These are phyloP conservation scores for Drosophila mojavensis DNA, from an alignment of 1,140 invertebrate genomes.

Conservation along the genomic window DNA sequence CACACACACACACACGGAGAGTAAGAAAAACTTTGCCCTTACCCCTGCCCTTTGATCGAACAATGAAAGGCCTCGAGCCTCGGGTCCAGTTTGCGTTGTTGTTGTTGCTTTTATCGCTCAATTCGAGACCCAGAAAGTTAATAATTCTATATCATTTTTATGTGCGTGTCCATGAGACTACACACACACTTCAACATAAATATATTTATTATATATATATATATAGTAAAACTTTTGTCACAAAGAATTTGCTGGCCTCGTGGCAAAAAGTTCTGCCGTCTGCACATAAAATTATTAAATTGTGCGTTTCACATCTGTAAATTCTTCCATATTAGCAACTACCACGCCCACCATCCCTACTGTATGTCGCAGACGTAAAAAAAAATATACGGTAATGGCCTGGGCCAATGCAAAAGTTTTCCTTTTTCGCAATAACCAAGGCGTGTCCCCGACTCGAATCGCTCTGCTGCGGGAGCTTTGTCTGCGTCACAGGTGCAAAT, in stretches of 20 bases:
- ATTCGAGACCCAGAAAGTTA: conserved; percentile 54
- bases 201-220: background rate
- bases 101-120: conserved; percentile 48
- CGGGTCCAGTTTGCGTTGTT: conserved; percentile 9
- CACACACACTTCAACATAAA: background rate
- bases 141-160: conserved; percentile 74
- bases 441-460: background rate
- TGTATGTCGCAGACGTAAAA: background rate
- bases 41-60: background rate
- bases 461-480: conserved; percentile 1
- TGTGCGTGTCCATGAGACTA: conserved; percentile 13
- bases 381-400: background rate
- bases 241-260: conserved; percentile 38
- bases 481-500: conserved; percentile 36
- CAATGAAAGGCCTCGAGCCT: conserved; percentile 25
- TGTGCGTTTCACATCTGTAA: conserved; percentile 36
- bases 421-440: conserved; percentile 52
- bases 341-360: background rate
- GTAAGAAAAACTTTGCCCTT: background rate
- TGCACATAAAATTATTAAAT: conserved; percentile 50
- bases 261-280: conserved; percentile 38
- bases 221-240: conserved; percentile 42
- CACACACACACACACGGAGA: background rate
- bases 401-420: background rate
- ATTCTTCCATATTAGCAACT: conserved; percentile 36